Evolutionary conservation across 2,888 invertebrate species (phyloP), one percentile per base, ranked within the genome.

Genomic region (Rosalia funebris): DNA sequence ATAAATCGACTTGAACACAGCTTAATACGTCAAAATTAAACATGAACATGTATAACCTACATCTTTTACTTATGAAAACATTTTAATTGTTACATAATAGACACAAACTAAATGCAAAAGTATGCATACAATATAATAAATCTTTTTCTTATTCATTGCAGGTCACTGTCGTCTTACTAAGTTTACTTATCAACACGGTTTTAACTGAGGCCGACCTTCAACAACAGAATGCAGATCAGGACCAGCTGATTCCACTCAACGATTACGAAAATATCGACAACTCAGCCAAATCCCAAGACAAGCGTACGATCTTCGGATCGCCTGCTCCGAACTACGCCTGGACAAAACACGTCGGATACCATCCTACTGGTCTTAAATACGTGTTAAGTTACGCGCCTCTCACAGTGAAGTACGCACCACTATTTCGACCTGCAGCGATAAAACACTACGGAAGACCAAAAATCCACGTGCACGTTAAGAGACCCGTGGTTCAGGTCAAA

Each of bases 291-390:
- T 72, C 73, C 31, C 79, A 78, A 45, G 76, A 73, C 32, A 80
- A 80, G 66, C 64, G 80, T 45, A 80, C 80, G 1, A 71, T 80
- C 31, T 76, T 78, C 47, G 63, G 68, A 5, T 67, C 70, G 4
- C 46, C 48, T 11, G 44, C 56, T n/a, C 58, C 56, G 41, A 71
- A 71, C 45, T 72, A 71, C 58, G 74, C 70, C 5, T 75, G 73
- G 70, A 76, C 77, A 2, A 79, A 75, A 72, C 79, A 79, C 57
- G 66, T 78, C 1, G 75, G 73, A 39, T 45, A 78, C 11, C 73
- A 75, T 62, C 74, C 76, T 4, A 54, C 68, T 11, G 77, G 77
- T 7, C 63, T 65, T 20, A 78, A 75, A 69, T 71, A 75, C 54
- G 57, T 78, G 1, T 45, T 78, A 9, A 77, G 77, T 12, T 76